phyloP scores from a whole-genome alignment of 2,888 invertebrate genomes.

The Sarcophaga caerulescens region DNA sequence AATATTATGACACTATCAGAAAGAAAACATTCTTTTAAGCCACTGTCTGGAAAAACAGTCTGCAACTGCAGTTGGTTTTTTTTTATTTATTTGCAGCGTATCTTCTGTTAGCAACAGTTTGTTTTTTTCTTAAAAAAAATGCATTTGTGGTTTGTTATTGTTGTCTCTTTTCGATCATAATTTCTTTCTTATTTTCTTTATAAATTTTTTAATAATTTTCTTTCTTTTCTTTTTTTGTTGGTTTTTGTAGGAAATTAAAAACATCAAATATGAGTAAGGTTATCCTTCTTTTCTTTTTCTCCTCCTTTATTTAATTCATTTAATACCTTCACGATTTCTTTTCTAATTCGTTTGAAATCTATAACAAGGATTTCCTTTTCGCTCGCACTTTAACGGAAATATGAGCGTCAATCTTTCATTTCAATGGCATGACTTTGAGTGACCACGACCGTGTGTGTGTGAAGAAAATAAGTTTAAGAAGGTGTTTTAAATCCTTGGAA shows the following conservation, averaged over 20 bases:
- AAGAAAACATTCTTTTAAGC: too few relatives aligned
- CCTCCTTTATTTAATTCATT: neutral
- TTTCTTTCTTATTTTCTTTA: neutral
- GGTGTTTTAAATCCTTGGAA: neutral
- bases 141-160: neutral
- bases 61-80: neutral
- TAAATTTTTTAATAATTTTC: constrained; percentile 3
- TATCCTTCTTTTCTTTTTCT: constrained; percentile 12
- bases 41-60: neutral
- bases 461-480: too few relatives aligned
- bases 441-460: neutral
- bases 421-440: neutral
- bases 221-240: too few relatives aligned
- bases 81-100: neutral
- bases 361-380: constrained; percentile 25
- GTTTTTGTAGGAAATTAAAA: constrained; percentile 57
- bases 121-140: neutral
- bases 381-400: constrained; percentile 22
- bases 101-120: constrained; percentile 50
- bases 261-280: constrained; percentile 32
- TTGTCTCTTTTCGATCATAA: neutral
- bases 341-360: neutral
- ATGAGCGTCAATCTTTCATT: constrained; percentile 46
- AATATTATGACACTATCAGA: too few relatives aligned
- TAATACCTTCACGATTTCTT: neutral